Evolutionary conservation across 1,140 invertebrate genomes (phyloP), one percentile per base, ranked within the genome.

Genomic region (Leptinotarsa lineolata): DNA sequence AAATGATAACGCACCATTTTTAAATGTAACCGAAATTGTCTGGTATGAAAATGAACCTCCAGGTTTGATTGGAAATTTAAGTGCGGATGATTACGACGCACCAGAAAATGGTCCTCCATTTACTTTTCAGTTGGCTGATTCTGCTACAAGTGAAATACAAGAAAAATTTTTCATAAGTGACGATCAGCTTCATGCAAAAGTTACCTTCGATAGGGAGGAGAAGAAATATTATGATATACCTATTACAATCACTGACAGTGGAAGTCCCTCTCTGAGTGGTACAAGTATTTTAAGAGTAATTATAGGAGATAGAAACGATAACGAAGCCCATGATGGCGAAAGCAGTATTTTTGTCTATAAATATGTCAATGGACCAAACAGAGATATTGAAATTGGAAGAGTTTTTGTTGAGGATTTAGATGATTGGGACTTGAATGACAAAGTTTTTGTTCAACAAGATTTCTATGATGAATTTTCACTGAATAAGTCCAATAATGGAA

Each of bases 291-390:
- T 97, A 0, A 91, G 90, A 48, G 91, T 98, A 1, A 92, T 95
- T 13, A 97, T 98, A 74, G 95, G 94, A 2, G 96, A 97, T 84
- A 87, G 89, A 59, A 97, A 98, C 82, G 96, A 98, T 80, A 97
- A 97, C 84, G 83, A 87, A 1, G 97, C 97, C 91, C 85, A 86
- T 1, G 87, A 91, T 61, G 96, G 96, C 0, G 88, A 89, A 5
- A 97, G 95, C 80, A 89, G 91, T 67, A 97, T 98, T 80, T 93
- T 95, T 81, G 93, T 98, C 1, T 97, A 97, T 83, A 96, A 96
- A 83, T 97, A 95, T 81, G 92, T 92, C 85, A 91, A 79, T 76
- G 46, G 73, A 63, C 72, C 68, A 18, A 45, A 65, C n/a, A 76
- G 54, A 39, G 89, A 92, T 69, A 93, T 92, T 1, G 89, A 92